phyloP scores from a whole-genome alignment of 2,797 vertebrate species.

The Cyprinodon diabolis region DNA sequence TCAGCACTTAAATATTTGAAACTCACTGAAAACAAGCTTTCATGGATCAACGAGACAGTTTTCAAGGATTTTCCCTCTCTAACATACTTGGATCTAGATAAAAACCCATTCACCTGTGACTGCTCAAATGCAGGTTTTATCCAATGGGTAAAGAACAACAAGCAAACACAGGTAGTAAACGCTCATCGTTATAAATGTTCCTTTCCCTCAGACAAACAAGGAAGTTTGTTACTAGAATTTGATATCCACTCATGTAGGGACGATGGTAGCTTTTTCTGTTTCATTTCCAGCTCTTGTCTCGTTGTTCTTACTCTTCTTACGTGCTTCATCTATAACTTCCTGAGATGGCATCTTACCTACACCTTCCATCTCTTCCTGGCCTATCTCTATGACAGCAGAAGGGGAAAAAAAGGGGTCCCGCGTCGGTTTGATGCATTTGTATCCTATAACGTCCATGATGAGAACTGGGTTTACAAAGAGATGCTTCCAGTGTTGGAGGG shows the following conservation, averaged over 20 bases:
- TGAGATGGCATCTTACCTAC: conserved; percentile 60
- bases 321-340: conserved; percentile 54
- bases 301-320: conserved; percentile 42
- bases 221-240: conserved; percentile 54
- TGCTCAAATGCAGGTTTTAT: conserved; percentile 64
- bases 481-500: conserved; percentile 68
- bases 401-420: conserved; percentile 14
- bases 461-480: conserved; percentile 65
- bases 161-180: conserved; percentile 55
- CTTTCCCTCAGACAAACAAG: conserved; percentile 28
- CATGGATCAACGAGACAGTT: conserved; percentile 13
- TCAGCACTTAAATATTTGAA: conserved; percentile 9
- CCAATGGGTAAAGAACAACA: conserved; percentile 52
- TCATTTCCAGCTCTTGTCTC: conserved; percentile 41
- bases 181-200: conserved; percentile 39
- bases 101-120: conserved; percentile 67
- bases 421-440: conserved; percentile 68
- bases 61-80: conserved; percentile 23
- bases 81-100: conserved; percentile 51
- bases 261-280: conserved; percentile 44
- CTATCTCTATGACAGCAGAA: conserved; percentile 53
- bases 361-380: conserved; percentile 57
- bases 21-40: conserved; percentile 20
- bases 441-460: conserved; percentile 70
- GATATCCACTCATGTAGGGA: conserved; percentile 33